phyloP scores from a whole-genome alignment of 2,113 vertebrate species.

The Aplodontia rufa region DNA sequence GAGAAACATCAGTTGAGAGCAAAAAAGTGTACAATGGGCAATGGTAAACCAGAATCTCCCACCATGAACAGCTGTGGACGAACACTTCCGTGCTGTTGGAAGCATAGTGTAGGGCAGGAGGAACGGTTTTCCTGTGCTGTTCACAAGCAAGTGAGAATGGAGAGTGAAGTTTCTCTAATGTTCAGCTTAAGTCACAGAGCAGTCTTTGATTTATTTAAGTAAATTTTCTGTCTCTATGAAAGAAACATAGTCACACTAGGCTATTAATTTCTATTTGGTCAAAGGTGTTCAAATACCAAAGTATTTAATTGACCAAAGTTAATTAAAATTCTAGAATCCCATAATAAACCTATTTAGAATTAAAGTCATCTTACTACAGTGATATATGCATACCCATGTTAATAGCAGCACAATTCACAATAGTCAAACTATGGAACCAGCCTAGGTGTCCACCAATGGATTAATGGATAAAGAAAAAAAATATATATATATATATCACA shows the following conservation, averaged over 20 bases:
- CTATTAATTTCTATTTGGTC: neutral
- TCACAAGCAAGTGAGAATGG: neutral
- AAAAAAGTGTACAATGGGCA: no score
- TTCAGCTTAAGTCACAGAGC: neutral
- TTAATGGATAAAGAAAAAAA: no score
- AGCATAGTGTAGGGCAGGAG: neutral
- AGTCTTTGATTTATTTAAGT: neutral
- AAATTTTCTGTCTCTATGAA: neutral
- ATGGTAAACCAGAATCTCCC: neutral
- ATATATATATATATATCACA: no score
- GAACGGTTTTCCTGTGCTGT: no score
- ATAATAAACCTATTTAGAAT: neutral
- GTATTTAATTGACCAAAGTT: no score
- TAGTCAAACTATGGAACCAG: no score
- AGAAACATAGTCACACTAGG: neutral
- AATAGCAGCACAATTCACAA: no score
- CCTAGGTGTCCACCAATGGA: no score
- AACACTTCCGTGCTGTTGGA: fast-evolving
- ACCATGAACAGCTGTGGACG: fast-evolving
- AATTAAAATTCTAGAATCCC: neutral
- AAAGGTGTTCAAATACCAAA: neutral
- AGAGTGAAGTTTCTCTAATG: neutral
- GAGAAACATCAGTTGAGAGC: neutral
- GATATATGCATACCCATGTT: no score
- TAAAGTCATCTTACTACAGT: no score